phyloP scores from a whole-genome alignment of 2,888 invertebrate species.

The Archips xylosteana region DNA sequence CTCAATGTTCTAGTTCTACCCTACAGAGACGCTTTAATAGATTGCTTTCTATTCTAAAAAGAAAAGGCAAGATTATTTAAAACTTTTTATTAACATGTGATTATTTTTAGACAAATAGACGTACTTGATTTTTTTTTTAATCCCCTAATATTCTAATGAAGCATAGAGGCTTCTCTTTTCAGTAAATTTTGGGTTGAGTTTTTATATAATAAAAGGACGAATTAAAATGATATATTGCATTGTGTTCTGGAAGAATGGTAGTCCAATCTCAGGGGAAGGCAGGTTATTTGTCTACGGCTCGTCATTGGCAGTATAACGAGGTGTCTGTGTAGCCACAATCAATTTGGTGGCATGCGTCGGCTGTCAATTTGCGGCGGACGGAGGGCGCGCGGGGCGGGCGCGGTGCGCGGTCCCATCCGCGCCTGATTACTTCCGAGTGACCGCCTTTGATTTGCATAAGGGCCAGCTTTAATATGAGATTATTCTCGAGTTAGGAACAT shows the following conservation, averaged over 20 bases:
- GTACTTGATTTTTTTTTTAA: too few species aligned
- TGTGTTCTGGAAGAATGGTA: conserved; percentile 36
- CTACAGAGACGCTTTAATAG: neutral
- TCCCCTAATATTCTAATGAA: neutral
- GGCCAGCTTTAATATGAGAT: conserved; percentile 81
- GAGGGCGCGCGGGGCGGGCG: conserved; percentile 41
- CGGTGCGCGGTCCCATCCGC: conserved; percentile 52
- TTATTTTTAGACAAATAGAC: neutral
- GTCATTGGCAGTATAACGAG: conserved; percentile 68
- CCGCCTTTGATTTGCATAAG: conserved; percentile 83
- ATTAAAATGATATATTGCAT: conserved; percentile 40
- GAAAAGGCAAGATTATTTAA: neutral
- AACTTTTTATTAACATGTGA: neutral
- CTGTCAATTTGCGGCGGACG: conserved; percentile 74
- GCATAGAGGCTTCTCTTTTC: neutral
- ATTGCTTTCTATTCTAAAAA: neutral
- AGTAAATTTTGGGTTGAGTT: neutral
- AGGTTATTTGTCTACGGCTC: conserved; percentile 48
- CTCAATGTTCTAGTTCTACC: conserved; percentile 3
- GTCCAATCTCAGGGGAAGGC: conserved; percentile 31
- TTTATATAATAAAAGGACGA: conserved; percentile 15
- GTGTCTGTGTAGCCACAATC: conserved; percentile 71
- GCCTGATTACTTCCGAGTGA: conserved; percentile 82
- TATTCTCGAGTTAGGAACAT: conserved; percentile 76
- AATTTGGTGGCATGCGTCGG: conserved; percentile 68